These are phyloP conservation scores for Drosophila anomalipes DNA, from an alignment of 2,888 invertebrate species.

Conservation along the genomic window DNA sequence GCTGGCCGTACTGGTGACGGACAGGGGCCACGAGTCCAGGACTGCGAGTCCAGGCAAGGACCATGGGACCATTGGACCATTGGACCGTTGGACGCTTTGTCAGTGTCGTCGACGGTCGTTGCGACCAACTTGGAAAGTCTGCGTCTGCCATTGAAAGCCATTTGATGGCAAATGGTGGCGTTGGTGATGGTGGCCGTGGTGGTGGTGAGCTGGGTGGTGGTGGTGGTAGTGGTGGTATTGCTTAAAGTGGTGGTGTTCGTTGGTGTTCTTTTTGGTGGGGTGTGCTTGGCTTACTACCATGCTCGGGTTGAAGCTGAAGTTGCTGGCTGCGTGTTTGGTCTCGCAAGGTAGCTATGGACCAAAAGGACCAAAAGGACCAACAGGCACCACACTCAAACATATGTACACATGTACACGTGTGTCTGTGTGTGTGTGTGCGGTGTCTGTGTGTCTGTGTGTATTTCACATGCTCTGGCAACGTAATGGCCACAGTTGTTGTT, in stretches of 20 bases:
- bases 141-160: slow-evolving; percentile 76
- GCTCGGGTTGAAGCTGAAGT: slow-evolving; percentile 19
- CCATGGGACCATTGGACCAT: slow-evolving; percentile 23
- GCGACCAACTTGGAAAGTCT: slow-evolving; percentile 43
- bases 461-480: slow-evolving; percentile 67
- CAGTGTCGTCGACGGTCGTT: slow-evolving; percentile 21
- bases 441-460: slow-evolving; percentile 29
- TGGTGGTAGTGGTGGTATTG: slow-evolving; percentile 1
- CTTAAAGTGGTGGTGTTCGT: slow-evolving; percentile 11
- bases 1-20: slow-evolving; percentile 61
- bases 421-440: slow-evolving; percentile 12
- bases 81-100: slow-evolving; percentile 27
- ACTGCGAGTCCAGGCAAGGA: slow-evolving; percentile 32
- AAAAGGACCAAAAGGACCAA: slow-evolving; percentile 55
- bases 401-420: background rate
- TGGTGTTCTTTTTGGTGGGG: slow-evolving; percentile 23
- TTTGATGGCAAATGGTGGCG: slow-evolving; percentile 64
- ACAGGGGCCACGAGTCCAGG: slow-evolving; percentile 23
- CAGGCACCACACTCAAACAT: slow-evolving; percentile 28
- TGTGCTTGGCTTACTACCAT: slow-evolving; percentile 14
- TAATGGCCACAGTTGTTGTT: slow-evolving; percentile 82
- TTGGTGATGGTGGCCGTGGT: slow-evolving; percentile 8
- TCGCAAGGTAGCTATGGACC: slow-evolving; percentile 70
- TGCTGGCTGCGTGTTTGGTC: slow-evolving; percentile 41
- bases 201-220: background rate